These are phyloP conservation scores for Hololepta plana DNA, from an alignment of 2,888 invertebrate genomes.

Conservation along the genomic window DNA sequence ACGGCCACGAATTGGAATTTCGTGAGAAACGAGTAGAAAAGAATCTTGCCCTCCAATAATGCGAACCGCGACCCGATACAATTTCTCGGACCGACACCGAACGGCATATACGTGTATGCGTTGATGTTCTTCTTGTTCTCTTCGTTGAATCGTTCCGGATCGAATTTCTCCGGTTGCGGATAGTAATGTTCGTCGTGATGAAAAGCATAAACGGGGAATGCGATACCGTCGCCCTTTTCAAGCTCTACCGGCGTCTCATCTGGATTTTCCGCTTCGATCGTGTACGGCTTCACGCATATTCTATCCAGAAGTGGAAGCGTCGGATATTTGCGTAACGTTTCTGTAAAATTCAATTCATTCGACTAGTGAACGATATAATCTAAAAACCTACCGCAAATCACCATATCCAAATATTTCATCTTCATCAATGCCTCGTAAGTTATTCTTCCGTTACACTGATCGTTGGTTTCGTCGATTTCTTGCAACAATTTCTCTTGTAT, in stretches of 20 bases:
- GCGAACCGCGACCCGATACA: too few relatives aligned
- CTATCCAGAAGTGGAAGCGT: constrained; percentile 28
- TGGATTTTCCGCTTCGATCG: constrained; percentile 11
- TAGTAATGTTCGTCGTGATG: constrained; percentile 27
- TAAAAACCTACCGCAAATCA: constrained; percentile 9
- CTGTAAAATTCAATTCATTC: constrained; percentile 9
- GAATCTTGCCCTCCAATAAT: too few relatives aligned
- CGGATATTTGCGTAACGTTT: constrained; percentile 26
- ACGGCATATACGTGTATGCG: constrained; percentile 22
- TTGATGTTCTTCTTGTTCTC: constrained; percentile 24
- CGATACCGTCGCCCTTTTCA: constrained; percentile 17
- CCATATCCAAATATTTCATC: constrained; percentile 13
- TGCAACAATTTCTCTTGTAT: constrained; percentile 9
- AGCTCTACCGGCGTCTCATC: constrained; percentile 12
- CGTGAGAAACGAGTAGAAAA: too few relatives aligned
- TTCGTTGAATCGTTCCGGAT: constrained; percentile 27
- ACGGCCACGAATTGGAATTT: too few relatives aligned
- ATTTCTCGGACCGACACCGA: constrained; percentile 35
- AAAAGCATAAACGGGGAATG: constrained; percentile 22
- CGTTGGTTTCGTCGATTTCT: constrained; percentile 11
- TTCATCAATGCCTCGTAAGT: constrained; percentile 11
- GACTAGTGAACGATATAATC: background rate
- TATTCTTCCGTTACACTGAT: constrained; percentile 7
- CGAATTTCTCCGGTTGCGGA: constrained; percentile 27
- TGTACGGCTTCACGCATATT: constrained; percentile 31